Evolutionary conservation across 2,888 invertebrate genomes (phyloP).

Genomic region (Amblyteles armatorius): DNA sequence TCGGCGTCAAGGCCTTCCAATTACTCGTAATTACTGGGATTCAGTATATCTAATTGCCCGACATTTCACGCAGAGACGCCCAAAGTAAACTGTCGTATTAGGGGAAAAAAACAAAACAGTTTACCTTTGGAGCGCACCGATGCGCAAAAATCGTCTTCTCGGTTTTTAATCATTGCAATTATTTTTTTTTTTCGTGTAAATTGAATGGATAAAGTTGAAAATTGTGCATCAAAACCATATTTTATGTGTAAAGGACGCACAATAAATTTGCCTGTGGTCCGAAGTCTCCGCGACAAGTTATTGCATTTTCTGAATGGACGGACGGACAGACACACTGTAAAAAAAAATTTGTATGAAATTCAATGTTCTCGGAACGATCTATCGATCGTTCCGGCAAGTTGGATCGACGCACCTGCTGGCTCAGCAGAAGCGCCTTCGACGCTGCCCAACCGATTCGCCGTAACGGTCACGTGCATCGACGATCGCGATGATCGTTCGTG

Average conservation of each 20-base stretch:
- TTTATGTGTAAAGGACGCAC: too few species aligned
- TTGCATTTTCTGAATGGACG: too few species aligned
- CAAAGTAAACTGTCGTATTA: background rate
- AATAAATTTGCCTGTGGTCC: too few species aligned
- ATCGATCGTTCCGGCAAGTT: background rate
- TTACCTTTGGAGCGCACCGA: background rate
- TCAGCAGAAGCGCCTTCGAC: background rate
- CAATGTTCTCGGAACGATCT: background rate
- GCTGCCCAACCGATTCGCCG: background rate
- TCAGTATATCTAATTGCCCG: background rate
- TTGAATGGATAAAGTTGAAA: too few species aligned
- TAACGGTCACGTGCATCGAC: background rate
- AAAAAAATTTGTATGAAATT: background rate
- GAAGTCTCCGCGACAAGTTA: too few species aligned
- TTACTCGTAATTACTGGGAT: background rate
- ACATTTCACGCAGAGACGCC: constrained; percentile 2
- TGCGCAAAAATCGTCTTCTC: background rate
- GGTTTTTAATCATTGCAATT: background rate
- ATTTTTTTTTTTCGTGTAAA: too few species aligned
- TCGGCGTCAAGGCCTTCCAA: background rate
- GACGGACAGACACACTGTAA: background rate
- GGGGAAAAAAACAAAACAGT: too few species aligned
- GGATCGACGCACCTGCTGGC: background rate
- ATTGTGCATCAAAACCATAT: too few species aligned
- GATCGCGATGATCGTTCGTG: constrained; percentile 5